Evolutionary conservation across 2,113 vertebrate species (phyloP).

Genomic region (Gorilla gorilla): DNA sequence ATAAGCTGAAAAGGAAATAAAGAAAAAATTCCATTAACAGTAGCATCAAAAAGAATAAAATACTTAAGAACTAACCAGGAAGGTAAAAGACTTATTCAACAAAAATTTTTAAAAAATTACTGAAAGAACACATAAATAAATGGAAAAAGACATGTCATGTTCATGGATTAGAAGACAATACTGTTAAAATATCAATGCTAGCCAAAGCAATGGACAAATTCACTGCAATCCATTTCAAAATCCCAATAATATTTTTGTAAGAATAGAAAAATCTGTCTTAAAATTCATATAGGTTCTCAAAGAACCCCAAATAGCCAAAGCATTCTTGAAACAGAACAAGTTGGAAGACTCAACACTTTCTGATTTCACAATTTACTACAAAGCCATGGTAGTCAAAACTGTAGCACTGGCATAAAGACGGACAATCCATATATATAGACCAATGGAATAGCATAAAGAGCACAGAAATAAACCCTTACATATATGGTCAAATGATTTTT

Average conservation of each 20-base stretch:
- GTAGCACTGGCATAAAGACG: neutral
- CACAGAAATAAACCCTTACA: neutral
- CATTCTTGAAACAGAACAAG: neutral
- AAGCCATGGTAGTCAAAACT: neutral
- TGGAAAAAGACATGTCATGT: neutral
- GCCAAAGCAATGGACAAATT: neutral
- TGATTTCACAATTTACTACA: neutral
- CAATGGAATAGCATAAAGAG: neutral
- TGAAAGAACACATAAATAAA: neutral
- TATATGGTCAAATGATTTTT: neutral
- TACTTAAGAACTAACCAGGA: neutral
- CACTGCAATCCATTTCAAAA: neutral
- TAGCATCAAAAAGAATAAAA: slow-evolving; percentile 3
- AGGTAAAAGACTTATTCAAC: neutral
- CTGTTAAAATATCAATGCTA: neutral
- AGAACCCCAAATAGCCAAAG: neutral
- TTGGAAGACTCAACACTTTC: neutral
- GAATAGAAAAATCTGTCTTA: neutral
- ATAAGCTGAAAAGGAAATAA: neutral
- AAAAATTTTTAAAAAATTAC: neutral
- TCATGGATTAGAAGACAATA: neutral
- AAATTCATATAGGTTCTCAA: neutral
- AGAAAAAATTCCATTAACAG: neutral
- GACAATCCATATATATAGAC: neutral
- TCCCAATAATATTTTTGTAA: neutral